Conservation (phyloP, 2,113 vertebrate species). For the Siniperca knerii region DNA sequence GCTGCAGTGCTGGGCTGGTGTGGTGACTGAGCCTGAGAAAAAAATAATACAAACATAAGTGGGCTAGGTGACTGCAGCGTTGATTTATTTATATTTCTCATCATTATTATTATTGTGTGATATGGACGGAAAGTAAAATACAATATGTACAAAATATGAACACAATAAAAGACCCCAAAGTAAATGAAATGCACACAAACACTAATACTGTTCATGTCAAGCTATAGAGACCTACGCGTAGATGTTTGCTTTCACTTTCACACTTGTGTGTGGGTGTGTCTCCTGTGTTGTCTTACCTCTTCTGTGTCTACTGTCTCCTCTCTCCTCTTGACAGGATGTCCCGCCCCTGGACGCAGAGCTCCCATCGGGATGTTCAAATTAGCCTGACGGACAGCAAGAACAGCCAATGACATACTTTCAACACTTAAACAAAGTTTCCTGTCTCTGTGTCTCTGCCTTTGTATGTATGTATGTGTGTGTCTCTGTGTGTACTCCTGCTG, state of each 20-base stretch:
- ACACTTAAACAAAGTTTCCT: neutral
- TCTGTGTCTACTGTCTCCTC: conserved; percentile 89
- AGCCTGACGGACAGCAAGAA: conserved; percentile 86
- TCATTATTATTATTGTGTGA: neutral
- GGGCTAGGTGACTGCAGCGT: neutral
- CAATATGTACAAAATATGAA: no score
- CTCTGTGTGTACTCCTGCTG: neutral
- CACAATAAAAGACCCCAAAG: neutral
- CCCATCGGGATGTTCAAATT: conserved; percentile 99
- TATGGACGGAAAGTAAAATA: neutral
- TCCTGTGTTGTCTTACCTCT: conserved; percentile 86
- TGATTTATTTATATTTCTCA: neutral
- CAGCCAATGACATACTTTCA: conserved; percentile 64
- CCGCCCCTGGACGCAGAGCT: conserved; percentile 95
- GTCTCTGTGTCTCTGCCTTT: conserved; percentile 15
- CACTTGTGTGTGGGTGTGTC: neutral
- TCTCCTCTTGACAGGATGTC: conserved; percentile 95
- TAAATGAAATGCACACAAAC: neutral
- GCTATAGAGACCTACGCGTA: neutral
- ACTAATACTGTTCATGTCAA: neutral
- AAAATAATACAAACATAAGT: neutral
- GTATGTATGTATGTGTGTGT: conserved; percentile 23
- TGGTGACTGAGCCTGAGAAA: conserved; percentile 50
- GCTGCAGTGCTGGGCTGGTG: conserved; percentile 52
- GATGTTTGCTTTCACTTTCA: neutral